Base-by-base conservation (phyloP, 1,140 invertebrate genomes). In the Drosophila sproati region DNA sequence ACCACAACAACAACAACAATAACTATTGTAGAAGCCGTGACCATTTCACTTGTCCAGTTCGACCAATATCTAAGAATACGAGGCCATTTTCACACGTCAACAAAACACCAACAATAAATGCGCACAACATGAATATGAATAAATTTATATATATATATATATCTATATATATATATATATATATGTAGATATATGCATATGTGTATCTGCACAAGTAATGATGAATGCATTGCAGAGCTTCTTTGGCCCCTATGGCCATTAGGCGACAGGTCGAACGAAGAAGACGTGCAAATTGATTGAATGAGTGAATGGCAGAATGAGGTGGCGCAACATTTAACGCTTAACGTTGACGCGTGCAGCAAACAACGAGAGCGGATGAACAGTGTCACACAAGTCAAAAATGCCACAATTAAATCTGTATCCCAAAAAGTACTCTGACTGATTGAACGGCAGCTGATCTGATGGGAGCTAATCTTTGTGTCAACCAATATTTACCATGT, bases 51-150 rank as follows among this genome's bases (percentile, higher is more conserved):
- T 85, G 73, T 77, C 60, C 59, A 79, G 48, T 54, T 63, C n/a
- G 61, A 75, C 45, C 52, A 32, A 55, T 61, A 77, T 61, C 45
- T 50, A 35, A 39, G 37, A 62, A 59, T 39, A 51, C 57, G 66
- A 66, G 62, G 74, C 55, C 63, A 74, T 78, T 76, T 87, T 87
- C 78, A 66, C 78, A 82, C 68, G 67, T 69, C 79, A 66, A 55
- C 51, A 66, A 64, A 48, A 10, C 20, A 35, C 35, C 28, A 56
- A 55, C 48, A 48, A 72, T 63, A 78, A 47, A 31, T 64, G 68
- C 79, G 72, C 80, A 77, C 56, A 43, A 55, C 61, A 62, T 75
- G 76, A 72, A 79, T 86, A 78, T 87, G 75, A 82, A 87, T 82
- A 59, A 5, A 10, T 39, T 8, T 35, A 10, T 35, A 37, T 28